phyloP scores from a whole-genome alignment of 2,113 vertebrate species.

The Corythornis vintsioides region DNA sequence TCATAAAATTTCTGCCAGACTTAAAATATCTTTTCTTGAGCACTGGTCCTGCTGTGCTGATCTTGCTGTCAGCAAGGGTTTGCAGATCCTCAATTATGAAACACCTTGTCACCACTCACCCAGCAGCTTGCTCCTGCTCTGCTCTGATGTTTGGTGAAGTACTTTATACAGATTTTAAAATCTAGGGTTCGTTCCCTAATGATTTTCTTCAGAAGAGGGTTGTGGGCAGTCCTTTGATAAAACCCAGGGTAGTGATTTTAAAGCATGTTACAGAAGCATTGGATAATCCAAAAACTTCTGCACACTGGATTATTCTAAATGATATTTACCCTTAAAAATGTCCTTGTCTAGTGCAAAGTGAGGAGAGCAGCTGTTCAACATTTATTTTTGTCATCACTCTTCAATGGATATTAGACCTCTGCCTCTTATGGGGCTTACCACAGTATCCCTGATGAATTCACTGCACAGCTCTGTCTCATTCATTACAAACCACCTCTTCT shows the following conservation, averaged over 20 bases:
- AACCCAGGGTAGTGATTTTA: not conserved
- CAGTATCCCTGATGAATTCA: not conserved
- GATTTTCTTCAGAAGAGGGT: not conserved
- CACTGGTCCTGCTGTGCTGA: constrained; percentile 36
- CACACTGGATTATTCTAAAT: not conserved
- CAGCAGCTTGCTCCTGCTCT: not conserved
- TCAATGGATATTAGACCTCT: constrained; percentile 29
- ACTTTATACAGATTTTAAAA: constrained; percentile 17
- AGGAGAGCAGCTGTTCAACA: constrained; percentile 46
- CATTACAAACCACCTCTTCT: not conserved
- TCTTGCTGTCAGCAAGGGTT: constrained; percentile 47
- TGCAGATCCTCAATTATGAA: constrained; percentile 45
- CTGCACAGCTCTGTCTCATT: not conserved
- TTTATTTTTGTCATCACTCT: constrained; percentile 55
- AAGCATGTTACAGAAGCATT: not conserved
- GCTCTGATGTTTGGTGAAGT: not conserved
- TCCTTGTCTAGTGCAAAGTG: constrained; percentile 28
- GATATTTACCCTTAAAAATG: constrained; percentile 28
- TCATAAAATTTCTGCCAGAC: constrained; percentile 16
- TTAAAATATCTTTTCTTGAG: constrained; percentile 58
- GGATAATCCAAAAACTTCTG: not conserved
- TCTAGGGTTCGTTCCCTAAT: not conserved
- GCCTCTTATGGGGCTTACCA: not conserved
- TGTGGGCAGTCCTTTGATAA: not conserved
- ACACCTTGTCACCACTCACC: constrained; percentile 50